These are phyloP conservation scores for Hermaeophaga mercurialis DNA, from an alignment of 2,888 invertebrate genomes.

Conservation along the genomic window DNA sequence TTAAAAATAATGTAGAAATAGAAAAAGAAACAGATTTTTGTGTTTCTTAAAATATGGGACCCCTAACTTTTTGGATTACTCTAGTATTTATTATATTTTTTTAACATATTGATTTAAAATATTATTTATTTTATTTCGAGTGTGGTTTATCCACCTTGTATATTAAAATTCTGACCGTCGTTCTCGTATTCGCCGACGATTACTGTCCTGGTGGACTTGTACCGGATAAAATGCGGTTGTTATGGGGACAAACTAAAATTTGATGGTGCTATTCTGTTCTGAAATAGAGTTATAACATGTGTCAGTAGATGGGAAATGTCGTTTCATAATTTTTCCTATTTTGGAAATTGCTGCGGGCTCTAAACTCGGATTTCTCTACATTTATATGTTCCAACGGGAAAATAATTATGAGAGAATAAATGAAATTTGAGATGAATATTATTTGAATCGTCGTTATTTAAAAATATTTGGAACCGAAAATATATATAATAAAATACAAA, in stretches of 20 bases:
- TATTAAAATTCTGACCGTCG: not conserved
- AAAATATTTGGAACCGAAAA: too few species aligned
- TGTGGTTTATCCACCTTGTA: slow-evolving; percentile 4
- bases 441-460: too few species aligned
- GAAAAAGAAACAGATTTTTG: too few species aligned
- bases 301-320: slow-evolving; percentile 6
- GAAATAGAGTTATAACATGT: slow-evolving; percentile 23
- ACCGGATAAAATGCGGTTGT: slow-evolving; percentile 17
- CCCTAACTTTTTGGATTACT: too few species aligned
- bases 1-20: not conserved
- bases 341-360: slow-evolving; percentile 14
- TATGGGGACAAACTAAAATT: slow-evolving; percentile 23
- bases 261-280: slow-evolving; percentile 17
- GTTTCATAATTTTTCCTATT: slow-evolving; percentile 22
- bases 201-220: slow-evolving; percentile 14
- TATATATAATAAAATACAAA: too few species aligned
- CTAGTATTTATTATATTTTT: too few species aligned
- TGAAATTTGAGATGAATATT: too few species aligned
- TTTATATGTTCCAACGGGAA: too few species aligned
- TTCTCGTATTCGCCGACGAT: slow-evolving; percentile 5
- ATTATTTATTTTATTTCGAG: not conserved
- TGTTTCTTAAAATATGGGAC: too few species aligned
- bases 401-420: too few species aligned
- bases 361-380: not conserved
- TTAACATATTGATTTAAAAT: not conserved